Evolutionary conservation across 2,888 invertebrate genomes (phyloP).

Genomic region (Chydorus sphaericus): DNA sequence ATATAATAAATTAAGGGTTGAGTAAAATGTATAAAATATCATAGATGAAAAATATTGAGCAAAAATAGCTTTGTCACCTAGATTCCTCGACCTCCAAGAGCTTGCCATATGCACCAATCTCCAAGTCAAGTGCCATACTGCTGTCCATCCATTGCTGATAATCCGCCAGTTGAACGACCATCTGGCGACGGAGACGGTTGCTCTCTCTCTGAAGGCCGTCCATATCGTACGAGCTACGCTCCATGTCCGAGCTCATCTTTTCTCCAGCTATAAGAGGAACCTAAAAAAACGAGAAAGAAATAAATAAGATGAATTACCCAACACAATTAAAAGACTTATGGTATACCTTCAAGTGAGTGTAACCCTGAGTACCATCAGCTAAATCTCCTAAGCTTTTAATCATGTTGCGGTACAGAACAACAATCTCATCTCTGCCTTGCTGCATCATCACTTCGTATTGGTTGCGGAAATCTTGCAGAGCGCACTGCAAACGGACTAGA

Average conservation of each 20-base stretch:
- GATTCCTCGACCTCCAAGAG: constrained; percentile 71
- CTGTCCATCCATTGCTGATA: constrained; percentile 96
- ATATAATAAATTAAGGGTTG: neutral
- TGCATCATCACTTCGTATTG: constrained; percentile 85
- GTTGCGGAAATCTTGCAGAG: constrained; percentile 76
- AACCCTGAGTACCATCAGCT: constrained; percentile 54
- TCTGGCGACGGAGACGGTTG: constrained; percentile 16
- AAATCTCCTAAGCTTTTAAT: constrained; percentile 62
- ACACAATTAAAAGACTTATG: too few species aligned
- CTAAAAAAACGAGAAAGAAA: constrained; percentile 26
- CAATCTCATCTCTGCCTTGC: constrained; percentile 78
- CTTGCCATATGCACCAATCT: constrained; percentile 81
- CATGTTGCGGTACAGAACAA: constrained; percentile 66
- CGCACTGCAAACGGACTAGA: constrained; percentile 79
- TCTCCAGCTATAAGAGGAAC: constrained; percentile 61
- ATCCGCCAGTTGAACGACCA: constrained; percentile 56
- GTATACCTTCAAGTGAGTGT: constrained; percentile 47
- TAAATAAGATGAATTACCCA: too few species aligned
- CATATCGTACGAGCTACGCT: constrained; percentile 54
- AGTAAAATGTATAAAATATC: too few species aligned
- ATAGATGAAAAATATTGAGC: neutral
- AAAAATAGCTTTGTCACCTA: constrained; percentile 30
- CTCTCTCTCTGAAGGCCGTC: constrained; percentile 19
- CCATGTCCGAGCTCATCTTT: constrained; percentile 64
- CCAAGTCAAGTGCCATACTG: constrained; percentile 78